Evolutionary conservation across 1,140 invertebrate genomes (phyloP), one percentile per base, ranked within the genome.

Genomic region (Solenopsis invicta): DNA sequence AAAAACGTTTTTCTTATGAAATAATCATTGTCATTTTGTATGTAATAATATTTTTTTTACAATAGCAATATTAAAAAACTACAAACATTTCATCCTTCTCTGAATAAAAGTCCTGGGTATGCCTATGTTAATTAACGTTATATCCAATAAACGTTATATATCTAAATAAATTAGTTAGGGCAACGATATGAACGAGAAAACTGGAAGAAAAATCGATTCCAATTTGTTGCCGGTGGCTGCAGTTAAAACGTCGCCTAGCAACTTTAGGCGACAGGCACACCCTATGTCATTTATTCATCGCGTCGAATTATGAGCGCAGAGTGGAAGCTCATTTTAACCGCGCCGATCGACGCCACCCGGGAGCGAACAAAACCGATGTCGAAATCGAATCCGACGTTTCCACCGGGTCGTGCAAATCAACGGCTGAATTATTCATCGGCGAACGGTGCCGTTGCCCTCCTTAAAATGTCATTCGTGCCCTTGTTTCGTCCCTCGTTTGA

Each of bases 341-440:
- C 71, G 10, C 41, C 66, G 78, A 74, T 71, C 80, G 64, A 54
- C 56, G 87, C 21, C 48, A 67, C 18, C n/a, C 24, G 67, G 64
- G 18, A 48, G 59, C 74, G 74, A 8, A 61, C 80, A 66, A 62
- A 81, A 82, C 48, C 56, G 50, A 87, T 87, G 80, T 88, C 82
- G 50, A 90, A 91, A 91, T 87, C 61, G 87, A 90, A 71, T 90
- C 84, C 54, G 62, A 92, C 81, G 85, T 87, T 88, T 87, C 86
- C 76, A 69, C 71, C 84, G 62, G 64, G 37, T 75, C 76, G 91
- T 91, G 91, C 91, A 92, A 92, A 92, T 92, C 80, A 78, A 69
- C 66, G 81, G 10, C 24, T 92, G 91, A 92, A 93, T 93, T 87
- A 92, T 93, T 92, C 92, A 93, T 92, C 92, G 91, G 84, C 75